A percentile compares a stretch with the other conserved stretches of the same genome.
Evolutionary conservation across 2,888 invertebrate species (phyloP).

Genomic region (Cactoblastis cactorum): DNA sequence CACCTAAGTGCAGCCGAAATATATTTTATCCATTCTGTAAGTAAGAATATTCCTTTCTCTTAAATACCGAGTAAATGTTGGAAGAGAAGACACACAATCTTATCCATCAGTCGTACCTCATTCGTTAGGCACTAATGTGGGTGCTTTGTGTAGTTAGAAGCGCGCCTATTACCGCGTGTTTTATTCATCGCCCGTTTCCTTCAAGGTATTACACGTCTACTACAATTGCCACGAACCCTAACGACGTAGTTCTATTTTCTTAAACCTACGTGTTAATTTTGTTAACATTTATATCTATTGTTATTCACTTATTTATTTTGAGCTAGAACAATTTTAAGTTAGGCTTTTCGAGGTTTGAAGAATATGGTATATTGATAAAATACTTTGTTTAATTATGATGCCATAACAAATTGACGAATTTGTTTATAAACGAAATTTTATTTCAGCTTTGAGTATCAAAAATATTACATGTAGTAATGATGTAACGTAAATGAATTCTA

Average conservation of each 20-base stretch:
- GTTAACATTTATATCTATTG: conserved; percentile 49
- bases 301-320: conserved; percentile 31
- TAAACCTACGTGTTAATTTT: conserved; percentile 57
- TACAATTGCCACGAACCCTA: conserved; percentile 52
- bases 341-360: background rate
- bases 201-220: conserved; percentile 47
- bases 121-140: conserved; percentile 67
- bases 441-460: background rate
- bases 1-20: conserved; percentile 72
- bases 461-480: background rate
- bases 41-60: conserved; percentile 73
- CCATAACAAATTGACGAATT: background rate
- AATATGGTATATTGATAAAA: background rate
- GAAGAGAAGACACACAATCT: conserved; percentile 58
- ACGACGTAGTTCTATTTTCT: conserved; percentile 56
- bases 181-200: conserved; percentile 65
- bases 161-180: conserved; percentile 62
- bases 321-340: background rate
- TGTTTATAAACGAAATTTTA: background rate
- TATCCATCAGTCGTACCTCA: conserved; percentile 65
- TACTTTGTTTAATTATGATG: background rate
- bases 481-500: background rate
- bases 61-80: conserved; percentile 58
- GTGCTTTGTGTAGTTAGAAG: conserved; percentile 54
- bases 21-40: conserved; percentile 66